Evolutionary conservation across 2,888 invertebrate genomes (phyloP).

Genomic region (Phengaris arion): DNA sequence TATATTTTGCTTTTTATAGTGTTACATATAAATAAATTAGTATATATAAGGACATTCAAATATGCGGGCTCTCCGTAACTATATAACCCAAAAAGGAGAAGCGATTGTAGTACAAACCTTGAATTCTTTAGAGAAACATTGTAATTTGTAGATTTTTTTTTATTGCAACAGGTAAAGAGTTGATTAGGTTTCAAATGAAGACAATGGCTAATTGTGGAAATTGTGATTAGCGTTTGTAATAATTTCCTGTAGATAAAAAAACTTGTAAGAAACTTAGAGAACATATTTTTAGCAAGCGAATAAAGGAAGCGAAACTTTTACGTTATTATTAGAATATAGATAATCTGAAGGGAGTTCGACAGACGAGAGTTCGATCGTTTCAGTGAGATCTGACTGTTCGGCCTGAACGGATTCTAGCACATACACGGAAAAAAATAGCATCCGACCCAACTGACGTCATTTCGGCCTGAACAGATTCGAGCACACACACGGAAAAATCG

Average conservation of each 20-base stretch:
- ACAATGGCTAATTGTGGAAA: constrained; percentile 20
- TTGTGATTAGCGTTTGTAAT: not conserved
- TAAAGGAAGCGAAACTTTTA: not conserved
- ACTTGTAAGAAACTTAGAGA: not conserved
- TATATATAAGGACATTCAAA: not conserved
- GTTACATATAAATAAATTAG: too few species aligned
- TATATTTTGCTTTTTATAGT: too few species aligned
- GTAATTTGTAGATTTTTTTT: not conserved
- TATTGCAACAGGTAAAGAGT: constrained; percentile 8
- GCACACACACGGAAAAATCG: too few species aligned
- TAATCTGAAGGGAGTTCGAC: too few species aligned
- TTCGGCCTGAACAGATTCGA: too few species aligned
- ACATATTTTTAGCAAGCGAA: not conserved
- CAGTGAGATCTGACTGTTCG: too few species aligned
- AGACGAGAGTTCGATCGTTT: too few species aligned
- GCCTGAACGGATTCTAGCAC: too few species aligned
- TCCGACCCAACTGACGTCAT: too few species aligned
- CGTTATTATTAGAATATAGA: not conserved
- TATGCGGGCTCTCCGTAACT: not conserved
- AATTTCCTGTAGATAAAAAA: not conserved
- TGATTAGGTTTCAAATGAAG: constrained; percentile 8
- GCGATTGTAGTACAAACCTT: constrained; percentile 4
- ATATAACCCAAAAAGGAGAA: not conserved
- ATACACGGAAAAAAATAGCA: too few species aligned
- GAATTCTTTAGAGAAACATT: constrained; percentile 3